phyloP scores from a whole-genome alignment of 1,140 invertebrate genomes.

The Phocides pigmalion region DNA sequence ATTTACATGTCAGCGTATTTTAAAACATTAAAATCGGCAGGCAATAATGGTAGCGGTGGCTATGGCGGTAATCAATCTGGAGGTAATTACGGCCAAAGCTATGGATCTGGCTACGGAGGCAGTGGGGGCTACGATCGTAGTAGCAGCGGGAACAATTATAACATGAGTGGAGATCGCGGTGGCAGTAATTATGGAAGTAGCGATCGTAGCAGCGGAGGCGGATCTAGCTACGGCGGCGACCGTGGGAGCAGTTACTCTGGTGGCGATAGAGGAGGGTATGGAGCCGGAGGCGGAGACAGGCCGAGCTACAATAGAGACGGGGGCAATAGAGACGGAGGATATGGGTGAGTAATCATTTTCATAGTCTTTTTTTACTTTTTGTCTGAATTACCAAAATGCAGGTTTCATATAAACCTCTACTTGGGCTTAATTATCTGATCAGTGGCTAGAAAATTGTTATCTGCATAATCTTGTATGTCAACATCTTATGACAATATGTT shows the following conservation, averaged over 20 bases:
- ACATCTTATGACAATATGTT: too few species aligned
- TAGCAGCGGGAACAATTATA: conserved; percentile 65
- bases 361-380: neutral
- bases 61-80: conserved; percentile 58
- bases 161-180: conserved; percentile 55
- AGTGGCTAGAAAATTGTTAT: too few species aligned
- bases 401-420: too few species aligned
- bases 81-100: conserved; percentile 63
- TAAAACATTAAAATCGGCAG: conserved; percentile 35
- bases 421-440: too few species aligned
- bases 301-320: conserved; percentile 79
- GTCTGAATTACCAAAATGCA: too few species aligned
- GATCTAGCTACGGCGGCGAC: conserved; percentile 55
- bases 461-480: too few species aligned
- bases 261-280: conserved; percentile 71
- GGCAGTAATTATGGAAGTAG: conserved; percentile 53
- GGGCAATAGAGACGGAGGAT: conserved; percentile 75
- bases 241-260: conserved; percentile 60
- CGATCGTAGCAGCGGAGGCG: conserved; percentile 52
- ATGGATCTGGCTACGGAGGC: conserved; percentile 51
- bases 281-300: conserved; percentile 80
- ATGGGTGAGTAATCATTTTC: conserved; percentile 68
- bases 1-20: too few species aligned
- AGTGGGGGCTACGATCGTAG: conserved; percentile 62
- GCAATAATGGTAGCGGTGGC: conserved; percentile 45